Evolutionary conservation across 2,113 vertebrate genomes (phyloP).

Genomic region (Bujurquina vittata): DNA sequence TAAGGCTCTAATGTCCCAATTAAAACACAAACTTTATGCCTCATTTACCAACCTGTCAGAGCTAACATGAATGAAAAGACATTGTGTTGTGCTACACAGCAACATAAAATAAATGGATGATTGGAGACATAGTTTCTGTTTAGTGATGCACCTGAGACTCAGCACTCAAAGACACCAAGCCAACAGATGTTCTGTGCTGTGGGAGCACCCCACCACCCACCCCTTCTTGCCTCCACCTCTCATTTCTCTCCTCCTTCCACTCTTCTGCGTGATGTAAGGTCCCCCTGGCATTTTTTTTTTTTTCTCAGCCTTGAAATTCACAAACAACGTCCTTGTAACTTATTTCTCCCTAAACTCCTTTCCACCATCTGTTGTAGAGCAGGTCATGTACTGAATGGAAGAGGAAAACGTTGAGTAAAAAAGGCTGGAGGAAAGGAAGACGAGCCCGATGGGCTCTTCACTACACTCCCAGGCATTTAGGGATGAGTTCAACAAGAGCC

Average conservation of each 20-base stretch:
- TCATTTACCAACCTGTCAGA: slow-evolving; percentile 35
- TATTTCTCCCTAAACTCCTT: slow-evolving; percentile 65
- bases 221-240: background rate
- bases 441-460: slow-evolving; percentile 34
- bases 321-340: slow-evolving; percentile 74
- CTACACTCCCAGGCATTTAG: slow-evolving; percentile 30
- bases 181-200: slow-evolving; percentile 65
- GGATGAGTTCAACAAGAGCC: slow-evolving; percentile 42
- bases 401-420: slow-evolving; percentile 17
- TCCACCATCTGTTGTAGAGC: slow-evolving; percentile 68
- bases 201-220: slow-evolving; percentile 35
- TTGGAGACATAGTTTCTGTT: slow-evolving; percentile 36
- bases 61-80: slow-evolving; percentile 5
- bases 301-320: slow-evolving; percentile 55
- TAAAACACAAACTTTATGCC: slow-evolving; percentile 37
- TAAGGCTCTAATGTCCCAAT: slow-evolving; percentile 54
- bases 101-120: slow-evolving; percentile 21
- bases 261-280: slow-evolving; percentile 48
- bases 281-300: slow-evolving; percentile 45
- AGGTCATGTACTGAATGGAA: slow-evolving; percentile 49
- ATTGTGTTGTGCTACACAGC: background rate
- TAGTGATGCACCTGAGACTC: slow-evolving; percentile 57
- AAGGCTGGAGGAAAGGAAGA: slow-evolving; percentile 20
- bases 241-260: slow-evolving; percentile 30
- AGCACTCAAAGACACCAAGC: slow-evolving; percentile 45